Percentiles rank a stretch among this genome's conserved stretches.
These are phyloP conservation scores for Calephelis virginiensis DNA, from an alignment of 1,140 invertebrate species.

Conservation along the genomic window DNA sequence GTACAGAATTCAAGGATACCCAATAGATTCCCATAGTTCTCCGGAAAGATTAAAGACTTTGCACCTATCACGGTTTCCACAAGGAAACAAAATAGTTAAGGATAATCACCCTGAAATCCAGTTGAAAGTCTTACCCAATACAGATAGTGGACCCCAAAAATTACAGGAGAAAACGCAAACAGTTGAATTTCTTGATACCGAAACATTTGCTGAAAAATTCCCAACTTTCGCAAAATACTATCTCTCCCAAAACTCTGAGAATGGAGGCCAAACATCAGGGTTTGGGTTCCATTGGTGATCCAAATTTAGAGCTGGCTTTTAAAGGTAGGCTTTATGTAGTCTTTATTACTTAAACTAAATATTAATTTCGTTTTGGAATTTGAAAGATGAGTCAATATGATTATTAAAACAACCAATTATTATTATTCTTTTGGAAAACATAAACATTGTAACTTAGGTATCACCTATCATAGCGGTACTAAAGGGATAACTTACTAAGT, in stretches of 20 bases:
- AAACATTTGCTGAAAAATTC: conserved; percentile 6
- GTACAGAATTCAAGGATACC: conserved; percentile 19
- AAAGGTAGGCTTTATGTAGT: conserved; percentile 20
- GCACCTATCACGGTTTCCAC: conserved; percentile 23
- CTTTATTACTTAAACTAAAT: not conserved
- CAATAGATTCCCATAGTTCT: conserved; percentile 15
- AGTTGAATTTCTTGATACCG: conserved; percentile 8
- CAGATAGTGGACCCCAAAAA: conserved; percentile 2
- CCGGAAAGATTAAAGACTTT: conserved; percentile 20
- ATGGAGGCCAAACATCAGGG: not conserved
- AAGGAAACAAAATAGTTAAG: conserved; percentile 17
- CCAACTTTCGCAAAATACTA: conserved; percentile 8
- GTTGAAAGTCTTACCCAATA: not conserved
- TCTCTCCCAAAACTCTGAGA: conserved; percentile 14
- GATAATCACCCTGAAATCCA: conserved; percentile 23
- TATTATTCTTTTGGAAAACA: too few species aligned
- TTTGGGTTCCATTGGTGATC: conserved; percentile 13
- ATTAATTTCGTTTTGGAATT: too few species aligned
- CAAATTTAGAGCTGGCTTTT: conserved; percentile 3
- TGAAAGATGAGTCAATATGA: too few species aligned
- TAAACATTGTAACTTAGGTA: too few species aligned
- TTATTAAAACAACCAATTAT: too few species aligned
- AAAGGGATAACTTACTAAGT: too few species aligned
- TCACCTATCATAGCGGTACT: too few species aligned
- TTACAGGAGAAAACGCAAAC: conserved; percentile 5